phyloP scores from a whole-genome alignment of 2,797 vertebrate genomes.

The Ptychobarbus kaznakovi region DNA sequence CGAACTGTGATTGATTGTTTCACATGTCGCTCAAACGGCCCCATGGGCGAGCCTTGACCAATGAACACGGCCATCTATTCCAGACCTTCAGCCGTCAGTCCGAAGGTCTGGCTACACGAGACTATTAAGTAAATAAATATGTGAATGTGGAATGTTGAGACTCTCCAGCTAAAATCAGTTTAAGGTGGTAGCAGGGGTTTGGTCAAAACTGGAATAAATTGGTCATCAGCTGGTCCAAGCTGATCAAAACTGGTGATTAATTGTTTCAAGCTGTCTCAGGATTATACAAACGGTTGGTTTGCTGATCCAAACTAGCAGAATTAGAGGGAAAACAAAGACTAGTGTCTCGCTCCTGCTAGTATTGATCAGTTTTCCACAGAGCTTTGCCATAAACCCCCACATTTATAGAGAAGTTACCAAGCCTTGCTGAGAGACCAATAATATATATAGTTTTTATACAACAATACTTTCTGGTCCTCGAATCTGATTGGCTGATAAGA shows the following conservation, averaged over 20 bases:
- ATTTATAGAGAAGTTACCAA: background rate
- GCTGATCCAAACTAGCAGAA: background rate
- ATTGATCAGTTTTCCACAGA: constrained; percentile 5
- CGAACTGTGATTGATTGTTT: no score
- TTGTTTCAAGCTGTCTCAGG: background rate
- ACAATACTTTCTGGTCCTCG: no score
- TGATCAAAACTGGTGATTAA: background rate
- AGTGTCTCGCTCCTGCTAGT: background rate
- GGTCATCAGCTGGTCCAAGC: background rate
- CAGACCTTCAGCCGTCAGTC: no score
- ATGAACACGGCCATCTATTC: no score
- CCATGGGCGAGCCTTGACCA: no score
- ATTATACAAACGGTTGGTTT: background rate
- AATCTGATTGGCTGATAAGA: no score
- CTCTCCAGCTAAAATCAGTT: background rate
- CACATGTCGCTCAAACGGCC: no score
- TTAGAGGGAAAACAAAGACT: background rate
- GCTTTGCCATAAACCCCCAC: background rate
- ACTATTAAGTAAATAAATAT: background rate
- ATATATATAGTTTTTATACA: background rate
- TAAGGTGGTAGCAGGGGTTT: background rate
- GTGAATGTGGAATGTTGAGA: background rate
- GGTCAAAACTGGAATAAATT: background rate
- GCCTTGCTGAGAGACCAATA: background rate
- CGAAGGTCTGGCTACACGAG: no score